These are phyloP conservation scores for Eptatretus atami DNA, from an alignment of 2,797 vertebrate species.

Conservation along the genomic window DNA sequence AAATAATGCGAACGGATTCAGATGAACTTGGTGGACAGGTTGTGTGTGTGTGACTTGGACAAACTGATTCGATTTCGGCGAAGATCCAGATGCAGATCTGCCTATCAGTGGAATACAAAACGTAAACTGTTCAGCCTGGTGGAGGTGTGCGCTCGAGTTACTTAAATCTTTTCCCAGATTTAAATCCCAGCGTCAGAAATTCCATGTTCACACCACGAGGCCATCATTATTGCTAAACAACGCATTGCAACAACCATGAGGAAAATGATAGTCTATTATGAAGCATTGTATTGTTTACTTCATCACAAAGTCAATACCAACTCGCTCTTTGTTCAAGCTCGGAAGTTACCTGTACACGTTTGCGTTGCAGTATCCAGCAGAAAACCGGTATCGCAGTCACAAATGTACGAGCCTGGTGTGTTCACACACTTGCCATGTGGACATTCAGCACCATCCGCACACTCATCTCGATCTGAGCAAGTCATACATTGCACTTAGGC, in stretches of 20 bases:
- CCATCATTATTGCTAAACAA: background rate
- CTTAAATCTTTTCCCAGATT: background rate
- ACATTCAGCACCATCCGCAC: constrained; percentile 11
- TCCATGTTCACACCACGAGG: background rate
- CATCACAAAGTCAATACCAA: background rate
- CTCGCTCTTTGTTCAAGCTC: background rate
- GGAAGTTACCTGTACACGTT: constrained; percentile 11
- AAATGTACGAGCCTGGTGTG: constrained; percentile 11
- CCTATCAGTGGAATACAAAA: too few relatives aligned
- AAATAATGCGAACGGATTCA: too few relatives aligned
- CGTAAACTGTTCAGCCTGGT: too few relatives aligned
- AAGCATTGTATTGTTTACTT: too few relatives aligned
- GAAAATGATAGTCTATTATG: too few relatives aligned
- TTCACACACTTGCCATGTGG: constrained; percentile 11
- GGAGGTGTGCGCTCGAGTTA: too few relatives aligned
- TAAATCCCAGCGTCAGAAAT: background rate
- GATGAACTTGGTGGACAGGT: too few relatives aligned
- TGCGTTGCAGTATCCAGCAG: constrained; percentile 10
- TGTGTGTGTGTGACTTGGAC: too few relatives aligned
- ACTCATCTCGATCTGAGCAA: constrained; percentile 13
- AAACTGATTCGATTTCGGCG: too few relatives aligned
- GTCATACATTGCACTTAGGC: too few relatives aligned
- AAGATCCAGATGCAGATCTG: too few relatives aligned
- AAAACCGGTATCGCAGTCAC: constrained; percentile 11
- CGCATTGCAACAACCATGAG: background rate